Evolutionary conservation across 2,113 vertebrate species (phyloP).

Genomic region (Caranx melampygus): DNA sequence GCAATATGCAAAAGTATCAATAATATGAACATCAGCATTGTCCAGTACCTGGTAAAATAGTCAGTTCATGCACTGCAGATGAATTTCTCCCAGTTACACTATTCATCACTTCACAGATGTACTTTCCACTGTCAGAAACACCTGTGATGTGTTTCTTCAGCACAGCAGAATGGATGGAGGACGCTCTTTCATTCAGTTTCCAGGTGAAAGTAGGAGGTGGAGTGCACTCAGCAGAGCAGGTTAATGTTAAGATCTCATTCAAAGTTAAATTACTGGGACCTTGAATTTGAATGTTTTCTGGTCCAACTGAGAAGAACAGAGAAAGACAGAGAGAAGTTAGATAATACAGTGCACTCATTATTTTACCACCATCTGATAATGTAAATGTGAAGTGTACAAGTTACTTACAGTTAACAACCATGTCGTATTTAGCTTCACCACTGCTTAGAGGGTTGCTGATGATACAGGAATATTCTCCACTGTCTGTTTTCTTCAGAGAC

Average conservation of each 20-base stretch:
- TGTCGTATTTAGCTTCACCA: background rate
- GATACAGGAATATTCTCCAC: constrained; percentile 59
- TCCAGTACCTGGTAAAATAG: constrained; percentile 15
- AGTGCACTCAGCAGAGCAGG: constrained; percentile 61
- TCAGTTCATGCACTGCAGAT: background rate
- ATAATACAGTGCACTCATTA: background rate
- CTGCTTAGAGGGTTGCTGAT: constrained; percentile 54
- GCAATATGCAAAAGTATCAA: background rate
- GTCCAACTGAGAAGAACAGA: constrained; percentile 70
- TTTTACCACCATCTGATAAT: background rate
- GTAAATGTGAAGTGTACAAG: background rate
- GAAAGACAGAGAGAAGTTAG: background rate
- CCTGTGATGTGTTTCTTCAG: background rate
- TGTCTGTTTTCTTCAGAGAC: constrained; percentile 27
- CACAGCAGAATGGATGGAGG: background rate
- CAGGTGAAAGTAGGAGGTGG: constrained; percentile 67
- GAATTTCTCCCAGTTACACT: background rate
- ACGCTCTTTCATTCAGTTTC: constrained; percentile 46
- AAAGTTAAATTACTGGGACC: constrained; percentile 14
- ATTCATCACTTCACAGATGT: constrained; percentile 48
- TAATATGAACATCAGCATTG: background rate
- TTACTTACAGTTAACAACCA: constrained; percentile 66
- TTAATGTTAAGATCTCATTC: constrained; percentile 9
- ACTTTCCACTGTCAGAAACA: constrained; percentile 46
- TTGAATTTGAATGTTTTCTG: constrained; percentile 57